Evolutionary conservation across 2,888 invertebrate species (phyloP).

Genomic region (Acrocera orbiculus): DNA sequence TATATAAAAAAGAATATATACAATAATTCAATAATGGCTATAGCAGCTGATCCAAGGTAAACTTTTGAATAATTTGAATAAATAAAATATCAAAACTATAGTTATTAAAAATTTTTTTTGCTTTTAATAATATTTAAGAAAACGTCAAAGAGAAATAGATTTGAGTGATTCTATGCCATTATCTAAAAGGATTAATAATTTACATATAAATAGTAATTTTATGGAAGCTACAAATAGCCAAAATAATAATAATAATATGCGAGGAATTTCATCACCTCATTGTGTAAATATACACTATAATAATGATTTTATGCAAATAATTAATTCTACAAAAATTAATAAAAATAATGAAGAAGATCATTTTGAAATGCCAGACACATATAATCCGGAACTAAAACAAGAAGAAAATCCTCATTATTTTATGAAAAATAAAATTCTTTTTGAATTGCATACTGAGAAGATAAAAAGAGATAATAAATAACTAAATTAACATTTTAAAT

Average conservation of each 20-base stretch:
- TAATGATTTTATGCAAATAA: neutral
- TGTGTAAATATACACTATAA: neutral
- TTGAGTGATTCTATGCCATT: conserved; percentile 58
- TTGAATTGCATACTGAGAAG: conserved; percentile 67
- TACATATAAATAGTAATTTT: conserved; percentile 49
- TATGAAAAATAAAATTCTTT: conserved; percentile 67
- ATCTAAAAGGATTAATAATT: conserved; percentile 77
- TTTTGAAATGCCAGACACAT: conserved; percentile 22
- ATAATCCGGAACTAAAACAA: conserved; percentile 59
- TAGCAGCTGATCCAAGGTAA: conserved; percentile 5
- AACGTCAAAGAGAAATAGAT: conserved; percentile 61
- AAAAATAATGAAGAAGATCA: conserved; percentile 6
- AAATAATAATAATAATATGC: conserved; percentile 8
- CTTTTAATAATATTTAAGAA: conserved; percentile 36
- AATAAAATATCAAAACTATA: no score
- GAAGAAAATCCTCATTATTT: conserved; percentile 72
- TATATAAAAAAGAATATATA: no score
- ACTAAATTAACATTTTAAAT: no score
- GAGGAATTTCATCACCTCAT: neutral
- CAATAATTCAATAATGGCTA: conserved; percentile 2
- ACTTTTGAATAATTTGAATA: neutral
- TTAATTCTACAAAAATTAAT: conserved; percentile 6
- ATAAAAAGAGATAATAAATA: conserved; percentile 38
- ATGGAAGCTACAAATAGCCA: conserved; percentile 3
- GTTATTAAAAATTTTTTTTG: neutral